Evolutionary conservation across 2,113 vertebrate species (phyloP).

Genomic region (Plestiodon gilberti): DNA sequence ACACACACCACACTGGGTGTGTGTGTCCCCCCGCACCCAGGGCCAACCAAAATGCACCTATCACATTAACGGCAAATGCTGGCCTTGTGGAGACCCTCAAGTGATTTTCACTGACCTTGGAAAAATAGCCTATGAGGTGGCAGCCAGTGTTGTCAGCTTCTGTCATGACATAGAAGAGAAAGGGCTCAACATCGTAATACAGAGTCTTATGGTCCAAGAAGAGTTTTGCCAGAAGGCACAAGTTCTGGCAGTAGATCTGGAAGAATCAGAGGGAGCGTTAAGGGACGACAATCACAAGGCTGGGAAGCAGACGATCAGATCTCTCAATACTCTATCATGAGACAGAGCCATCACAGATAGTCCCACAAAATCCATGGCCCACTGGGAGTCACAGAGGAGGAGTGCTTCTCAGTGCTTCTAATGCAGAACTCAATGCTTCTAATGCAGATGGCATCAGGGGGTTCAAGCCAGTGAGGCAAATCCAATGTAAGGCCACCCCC

Average conservation of each 20-base stretch:
- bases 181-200: slow-evolving; percentile 98
- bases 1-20: no score
- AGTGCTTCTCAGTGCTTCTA: neutral
- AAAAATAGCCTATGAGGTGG: slow-evolving; percentile 98
- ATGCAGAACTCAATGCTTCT: neutral
- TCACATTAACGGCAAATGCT: neutral
- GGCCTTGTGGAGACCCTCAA: neutral
- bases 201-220: slow-evolving; percentile 99
- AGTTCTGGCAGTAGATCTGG: slow-evolving; percentile 98
- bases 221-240: slow-evolving; percentile 97
- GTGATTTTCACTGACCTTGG: slow-evolving; percentile 82
- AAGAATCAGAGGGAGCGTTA: slow-evolving; percentile 33
- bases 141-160: slow-evolving; percentile 98
- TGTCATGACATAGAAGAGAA: slow-evolving; percentile 99
- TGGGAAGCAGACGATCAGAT: neutral
- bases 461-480: neutral
- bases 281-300: neutral
- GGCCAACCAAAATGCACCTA: no score
- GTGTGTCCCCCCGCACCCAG: no score
- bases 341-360: neutral
- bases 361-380: neutral
- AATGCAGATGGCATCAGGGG: neutral
- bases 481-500: neutral
- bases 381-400: neutral
- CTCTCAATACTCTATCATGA: neutral